These are phyloP conservation scores for Acropternis orthonyx DNA, from an alignment of 2,797 vertebrate species.

Conservation along the genomic window DNA sequence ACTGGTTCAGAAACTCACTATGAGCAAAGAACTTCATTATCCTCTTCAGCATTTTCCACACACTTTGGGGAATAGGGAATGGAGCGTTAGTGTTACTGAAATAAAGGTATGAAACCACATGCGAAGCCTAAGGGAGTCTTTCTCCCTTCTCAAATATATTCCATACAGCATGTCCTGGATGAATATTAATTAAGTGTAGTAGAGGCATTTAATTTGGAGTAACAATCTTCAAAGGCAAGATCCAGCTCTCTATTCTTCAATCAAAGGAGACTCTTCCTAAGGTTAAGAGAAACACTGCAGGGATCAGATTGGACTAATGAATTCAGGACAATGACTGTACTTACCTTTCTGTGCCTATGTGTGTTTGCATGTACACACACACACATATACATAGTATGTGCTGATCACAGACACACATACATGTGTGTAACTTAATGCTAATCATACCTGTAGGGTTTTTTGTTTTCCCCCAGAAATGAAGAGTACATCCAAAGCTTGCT, in stretches of 20 bases:
- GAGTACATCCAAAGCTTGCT: neutral
- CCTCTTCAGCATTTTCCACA: neutral
- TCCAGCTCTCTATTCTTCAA: neutral
- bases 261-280: neutral
- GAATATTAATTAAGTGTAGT: neutral
- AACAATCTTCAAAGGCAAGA: constrained; percentile 5
- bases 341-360: neutral
- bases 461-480: neutral
- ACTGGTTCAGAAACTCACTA: neutral
- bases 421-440: neutral
- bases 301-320: neutral
- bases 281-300: neutral
- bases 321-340: neutral
- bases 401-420: neutral
- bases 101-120: neutral
- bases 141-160: neutral
- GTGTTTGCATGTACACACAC: too few species aligned
- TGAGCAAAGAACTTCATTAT: neutral
- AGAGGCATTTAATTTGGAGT: neutral
- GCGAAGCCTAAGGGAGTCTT: neutral
- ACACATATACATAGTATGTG: rapidly evolving
- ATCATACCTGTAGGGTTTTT: neutral
- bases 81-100: neutral
- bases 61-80: neutral
- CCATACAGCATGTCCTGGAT: neutral